A percentile compares a stretch with the other conserved stretches of the same genome.
These are phyloP conservation scores for Eudasyphora cyanicolor DNA, from an alignment of 2,888 invertebrate genomes.

Conservation along the genomic window DNA sequence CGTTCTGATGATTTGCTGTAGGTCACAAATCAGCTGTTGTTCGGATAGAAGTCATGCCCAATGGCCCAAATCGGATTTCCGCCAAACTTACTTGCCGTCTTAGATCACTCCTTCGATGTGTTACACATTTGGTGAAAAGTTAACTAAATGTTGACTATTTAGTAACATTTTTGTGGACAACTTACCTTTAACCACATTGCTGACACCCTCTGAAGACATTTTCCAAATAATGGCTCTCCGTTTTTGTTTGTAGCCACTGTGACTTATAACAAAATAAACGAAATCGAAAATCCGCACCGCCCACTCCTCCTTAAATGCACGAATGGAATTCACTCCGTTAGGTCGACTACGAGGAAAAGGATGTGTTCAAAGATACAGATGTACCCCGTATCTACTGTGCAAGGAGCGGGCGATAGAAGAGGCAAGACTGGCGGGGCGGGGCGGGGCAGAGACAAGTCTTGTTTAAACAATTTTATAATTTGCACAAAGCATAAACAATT, in stretches of 20 bases:
- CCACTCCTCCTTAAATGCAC: slow-evolving; percentile 22
- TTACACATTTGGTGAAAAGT: neutral
- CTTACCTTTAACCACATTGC: no score
- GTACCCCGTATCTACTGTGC: neutral
- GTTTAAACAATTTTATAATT: slow-evolving; percentile 59
- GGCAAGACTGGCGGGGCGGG: slow-evolving; percentile 4
- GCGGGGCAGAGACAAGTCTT: slow-evolving; percentile 32
- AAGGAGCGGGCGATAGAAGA: neutral
- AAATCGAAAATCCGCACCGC: slow-evolving; percentile 11
- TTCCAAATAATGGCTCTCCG: no score
- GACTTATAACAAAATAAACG: neutral
- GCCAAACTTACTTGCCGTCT: no score
- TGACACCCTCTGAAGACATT: no score
- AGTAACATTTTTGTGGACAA: no score
- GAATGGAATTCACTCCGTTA: neutral
- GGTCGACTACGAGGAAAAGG: neutral
- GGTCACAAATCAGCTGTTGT: no score
- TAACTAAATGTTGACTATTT: no score
- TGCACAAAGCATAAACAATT: slow-evolving; percentile 61
- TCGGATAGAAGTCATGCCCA: no score
- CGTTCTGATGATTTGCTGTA: no score
- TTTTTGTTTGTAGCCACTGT: slow-evolving; percentile 3
- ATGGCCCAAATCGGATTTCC: no score
- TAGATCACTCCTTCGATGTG: no score
- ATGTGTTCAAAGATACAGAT: neutral